phyloP scores from a whole-genome alignment of 1,140 invertebrate species.

The Pseudomyrmex gracilis region DNA sequence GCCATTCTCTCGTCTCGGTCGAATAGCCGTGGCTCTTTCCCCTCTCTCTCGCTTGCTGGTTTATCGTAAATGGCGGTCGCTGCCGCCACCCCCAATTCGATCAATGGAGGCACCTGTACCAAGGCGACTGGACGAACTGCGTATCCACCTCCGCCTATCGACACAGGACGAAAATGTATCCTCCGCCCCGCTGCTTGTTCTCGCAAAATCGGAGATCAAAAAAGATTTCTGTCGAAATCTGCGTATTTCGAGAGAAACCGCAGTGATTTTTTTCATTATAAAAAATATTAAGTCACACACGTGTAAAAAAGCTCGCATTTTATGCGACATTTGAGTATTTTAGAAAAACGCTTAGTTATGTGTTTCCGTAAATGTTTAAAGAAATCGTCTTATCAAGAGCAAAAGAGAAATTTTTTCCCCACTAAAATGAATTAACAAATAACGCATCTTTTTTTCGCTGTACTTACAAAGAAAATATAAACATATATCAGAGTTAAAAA shows the following conservation, averaged over 20 bases:
- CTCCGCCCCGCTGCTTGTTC: neutral
- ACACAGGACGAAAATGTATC: conserved; percentile 34
- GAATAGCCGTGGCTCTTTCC: conserved; percentile 75
- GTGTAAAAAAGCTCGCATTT: neutral
- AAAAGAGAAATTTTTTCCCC: neutral
- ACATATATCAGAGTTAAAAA: neutral
- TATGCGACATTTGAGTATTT: neutral
- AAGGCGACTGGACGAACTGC: conserved; percentile 48
- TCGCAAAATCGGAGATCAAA: neutral
- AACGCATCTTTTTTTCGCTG: neutral
- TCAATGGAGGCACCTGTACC: conserved; percentile 78
- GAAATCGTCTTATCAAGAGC: neutral
- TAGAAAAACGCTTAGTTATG: neutral
- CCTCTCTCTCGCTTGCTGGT: conserved; percentile 47
- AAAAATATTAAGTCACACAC: too few relatives aligned
- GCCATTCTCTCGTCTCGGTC: conserved; percentile 74
- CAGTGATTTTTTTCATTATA: too few relatives aligned
- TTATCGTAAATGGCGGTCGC: conserved; percentile 71
- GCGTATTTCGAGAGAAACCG: too few relatives aligned
- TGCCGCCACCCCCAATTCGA: conserved; percentile 71
- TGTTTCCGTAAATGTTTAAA: neutral
- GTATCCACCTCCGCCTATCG: conserved; percentile 61
- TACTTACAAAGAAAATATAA: neutral
- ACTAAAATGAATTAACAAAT: neutral
- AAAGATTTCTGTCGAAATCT: neutral